Base-by-base conservation (phyloP, 2,888 invertebrate species). In the Diarsia mendica region DNA sequence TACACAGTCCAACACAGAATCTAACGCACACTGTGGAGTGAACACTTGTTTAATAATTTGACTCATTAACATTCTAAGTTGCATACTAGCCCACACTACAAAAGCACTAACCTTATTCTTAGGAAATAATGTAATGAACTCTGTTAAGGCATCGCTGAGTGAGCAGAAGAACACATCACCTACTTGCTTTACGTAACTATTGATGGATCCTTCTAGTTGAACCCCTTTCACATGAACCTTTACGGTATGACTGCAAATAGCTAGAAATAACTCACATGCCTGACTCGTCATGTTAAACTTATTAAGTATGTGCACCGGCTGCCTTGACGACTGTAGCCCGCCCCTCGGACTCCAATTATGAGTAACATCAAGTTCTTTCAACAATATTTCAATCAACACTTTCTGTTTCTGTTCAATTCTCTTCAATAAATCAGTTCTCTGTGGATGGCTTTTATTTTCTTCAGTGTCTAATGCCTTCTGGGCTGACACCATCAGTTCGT, bases 331-430 rank as follows among this genome's bases (percentile, higher is more conserved):
- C 84, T 99, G 97, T 75, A 99, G 94, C 0, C 99, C 99, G 0
- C 99, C 99, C 91, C 99, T 98, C 11, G 99, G 97, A 70, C 99
- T 99, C 94, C 99, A 98, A 90, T 99, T 99, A 53, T 99, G 98
- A 71, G 98, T 98, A 44, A 98, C 98, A 93, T 99, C 98, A 48
- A 99, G 95, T 94, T 99, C 99, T 88, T 98, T 98, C 87, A 99
- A 97, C 63, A 99, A 95, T 70, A 99, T 98, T 86, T 98, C 98
- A n/a, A 98, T 98, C 86, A 99, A 95, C 67, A 97, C 97, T 83
- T 97, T 97, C 78, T 98, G 98, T 89, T 98, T 97, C 79, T 96
- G 96, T 87, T 98, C 98, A 58, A 98, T 96, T 97, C 97, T 95
- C 79, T 94, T 95, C 51, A 96, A 83, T 86, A 96, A 94, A 67